Evolutionary conservation across 2,113 vertebrate species (phyloP).

Genomic region (Pollachius pollachius): DNA sequence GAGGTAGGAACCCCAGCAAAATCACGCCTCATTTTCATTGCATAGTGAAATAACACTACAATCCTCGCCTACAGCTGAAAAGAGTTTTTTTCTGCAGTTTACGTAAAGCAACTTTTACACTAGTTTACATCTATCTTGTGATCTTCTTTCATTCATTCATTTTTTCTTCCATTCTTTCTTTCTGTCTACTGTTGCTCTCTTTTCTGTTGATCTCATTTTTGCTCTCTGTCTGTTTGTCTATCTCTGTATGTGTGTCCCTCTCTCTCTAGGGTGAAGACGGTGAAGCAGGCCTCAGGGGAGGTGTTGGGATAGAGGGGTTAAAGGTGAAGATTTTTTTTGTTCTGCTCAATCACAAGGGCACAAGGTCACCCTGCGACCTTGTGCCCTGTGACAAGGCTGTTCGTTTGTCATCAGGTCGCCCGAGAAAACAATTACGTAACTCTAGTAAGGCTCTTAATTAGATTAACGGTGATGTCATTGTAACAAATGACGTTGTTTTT

Average conservation of each 20-base stretch:
- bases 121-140: too few relatives aligned
- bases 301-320: conserved; percentile 68
- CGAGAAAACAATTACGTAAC: too few relatives aligned
- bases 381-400: not conserved
- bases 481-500: too few relatives aligned
- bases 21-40: not conserved
- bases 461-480: too few relatives aligned
- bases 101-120: too few relatives aligned
- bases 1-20: conserved; percentile 55
- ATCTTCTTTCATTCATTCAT: too few relatives aligned
- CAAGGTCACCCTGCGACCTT: too few relatives aligned
- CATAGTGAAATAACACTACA: not conserved
- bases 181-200: too few relatives aligned
- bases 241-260: not conserved
- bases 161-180: not conserved
- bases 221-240: not conserved
- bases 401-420: too few relatives aligned
- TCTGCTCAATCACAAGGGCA: conserved; percentile 8
- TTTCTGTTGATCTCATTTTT: too few relatives aligned
- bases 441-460: too few relatives aligned
- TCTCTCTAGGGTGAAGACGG: conserved; percentile 77
- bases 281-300: conserved; percentile 69
- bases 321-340: conserved; percentile 72
- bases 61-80: not conserved
- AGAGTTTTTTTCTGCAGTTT: too few relatives aligned